phyloP scores from a whole-genome alignment of 2,888 invertebrate species.

The Scaptomyza polygonia region DNA sequence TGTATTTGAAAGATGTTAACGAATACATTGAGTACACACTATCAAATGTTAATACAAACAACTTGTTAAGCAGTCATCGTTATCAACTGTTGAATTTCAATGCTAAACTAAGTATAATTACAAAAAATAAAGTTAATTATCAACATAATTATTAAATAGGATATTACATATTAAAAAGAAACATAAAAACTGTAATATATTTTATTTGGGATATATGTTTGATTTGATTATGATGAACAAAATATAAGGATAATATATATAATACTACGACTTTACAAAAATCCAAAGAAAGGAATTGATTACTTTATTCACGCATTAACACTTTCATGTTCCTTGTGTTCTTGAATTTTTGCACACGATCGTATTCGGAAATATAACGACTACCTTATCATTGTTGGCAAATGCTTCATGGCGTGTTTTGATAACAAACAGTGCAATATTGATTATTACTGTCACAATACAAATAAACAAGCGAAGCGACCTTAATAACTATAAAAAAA shows the following conservation, averaged over 20 bases:
- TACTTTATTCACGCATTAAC: too few species aligned
- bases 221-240: too few species aligned
- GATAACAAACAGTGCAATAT: conserved; percentile 23
- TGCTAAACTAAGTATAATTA: conserved; percentile 15
- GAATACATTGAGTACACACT: conserved; percentile 9
- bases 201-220: conserved; percentile 2
- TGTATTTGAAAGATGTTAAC: too few species aligned
- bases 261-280: too few species aligned
- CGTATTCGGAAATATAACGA: not conserved
- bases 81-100: conserved; percentile 36
- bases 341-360: not conserved
- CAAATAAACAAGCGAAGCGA: conserved; percentile 22
- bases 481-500: conserved; percentile 44
- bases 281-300: too few species aligned
- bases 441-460: conserved; percentile 24
- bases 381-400: conserved; percentile 2
- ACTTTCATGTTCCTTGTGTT: too few species aligned
- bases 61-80: conserved; percentile 21
- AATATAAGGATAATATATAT: too few species aligned
- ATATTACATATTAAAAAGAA: conserved; percentile 6
- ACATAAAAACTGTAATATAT: conserved; percentile 3
- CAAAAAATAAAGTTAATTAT: conserved; percentile 39
- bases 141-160: conserved; percentile 17
- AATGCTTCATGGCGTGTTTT: conserved; percentile 3
- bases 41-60: conserved; percentile 20